These are phyloP conservation scores for Hemibates koningsi DNA, from an alignment of 2,113 vertebrate species.

Conservation along the genomic window DNA sequence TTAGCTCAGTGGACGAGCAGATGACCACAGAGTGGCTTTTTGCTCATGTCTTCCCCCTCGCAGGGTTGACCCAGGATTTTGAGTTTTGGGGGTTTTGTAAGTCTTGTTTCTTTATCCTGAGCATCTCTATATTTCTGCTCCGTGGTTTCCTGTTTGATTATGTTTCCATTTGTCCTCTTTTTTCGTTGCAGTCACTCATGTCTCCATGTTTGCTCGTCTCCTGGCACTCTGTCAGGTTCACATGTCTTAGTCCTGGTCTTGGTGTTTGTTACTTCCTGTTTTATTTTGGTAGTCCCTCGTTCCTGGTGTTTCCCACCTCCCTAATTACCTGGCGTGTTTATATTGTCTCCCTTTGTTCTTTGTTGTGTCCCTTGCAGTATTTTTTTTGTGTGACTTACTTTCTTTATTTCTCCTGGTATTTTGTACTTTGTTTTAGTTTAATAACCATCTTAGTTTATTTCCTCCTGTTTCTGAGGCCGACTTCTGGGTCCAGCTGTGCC, in stretches of 20 bases:
- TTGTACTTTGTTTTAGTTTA: background rate
- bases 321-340: background rate
- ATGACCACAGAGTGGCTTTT: accelerated
- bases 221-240: background rate
- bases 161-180: background rate
- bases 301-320: background rate
- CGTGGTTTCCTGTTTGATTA: background rate
- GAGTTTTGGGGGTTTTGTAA: background rate
- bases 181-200: background rate
- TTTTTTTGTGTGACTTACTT: background rate
- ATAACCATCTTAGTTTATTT: background rate
- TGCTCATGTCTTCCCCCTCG: background rate
- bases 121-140: background rate
- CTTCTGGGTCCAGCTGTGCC: background rate
- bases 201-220: background rate
- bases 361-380: background rate
- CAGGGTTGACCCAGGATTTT: background rate
- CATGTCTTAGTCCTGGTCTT: background rate
- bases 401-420: background rate
- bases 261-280: background rate
- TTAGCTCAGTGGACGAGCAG: background rate
- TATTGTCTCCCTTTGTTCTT: background rate
- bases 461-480: accelerated
- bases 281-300: background rate
- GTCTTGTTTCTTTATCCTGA: background rate